Conservation (phyloP, 2,113 vertebrate species). For the Bufo gargarizans region DNA sequence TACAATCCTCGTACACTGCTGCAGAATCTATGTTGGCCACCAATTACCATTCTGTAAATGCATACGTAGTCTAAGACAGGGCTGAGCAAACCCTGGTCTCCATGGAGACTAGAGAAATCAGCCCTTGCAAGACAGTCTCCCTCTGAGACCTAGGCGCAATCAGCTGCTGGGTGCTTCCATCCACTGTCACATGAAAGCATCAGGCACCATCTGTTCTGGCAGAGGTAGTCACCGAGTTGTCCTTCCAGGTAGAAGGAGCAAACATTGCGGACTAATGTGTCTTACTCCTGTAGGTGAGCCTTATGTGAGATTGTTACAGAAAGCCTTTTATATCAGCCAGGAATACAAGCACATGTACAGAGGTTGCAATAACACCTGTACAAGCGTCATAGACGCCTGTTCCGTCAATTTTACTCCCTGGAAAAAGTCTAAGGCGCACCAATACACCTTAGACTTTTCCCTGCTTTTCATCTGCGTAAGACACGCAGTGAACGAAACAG, state of each 20-base stretch:
- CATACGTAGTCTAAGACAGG: not conserved
- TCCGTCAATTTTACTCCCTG: too few species aligned
- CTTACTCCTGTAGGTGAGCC: too few species aligned
- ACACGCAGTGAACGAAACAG: too few species aligned
- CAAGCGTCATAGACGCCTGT: too few species aligned
- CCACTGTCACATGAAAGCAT: not conserved
- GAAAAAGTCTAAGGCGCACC: too few species aligned
- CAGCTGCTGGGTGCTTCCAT: not conserved
- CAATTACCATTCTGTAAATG: not conserved
- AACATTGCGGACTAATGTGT: not conserved
- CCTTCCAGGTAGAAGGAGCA: not conserved
- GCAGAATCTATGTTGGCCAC: not conserved
- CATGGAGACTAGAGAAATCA: not conserved
- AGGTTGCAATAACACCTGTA: too few species aligned
- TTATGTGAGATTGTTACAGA: too few species aligned
- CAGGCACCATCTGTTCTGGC: not conserved
- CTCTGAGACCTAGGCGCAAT: not conserved
- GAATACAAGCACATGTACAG: too few species aligned
- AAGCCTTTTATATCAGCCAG: too few species aligned
- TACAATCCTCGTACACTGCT: not conserved
- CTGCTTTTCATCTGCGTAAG: too few species aligned
- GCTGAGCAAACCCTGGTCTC: not conserved
- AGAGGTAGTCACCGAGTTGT: not conserved
- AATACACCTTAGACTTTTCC: too few species aligned
- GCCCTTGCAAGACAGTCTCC: not conserved